Conservation (phyloP, 2,888 invertebrate genomes). For the Erannis defoliaria region DNA sequence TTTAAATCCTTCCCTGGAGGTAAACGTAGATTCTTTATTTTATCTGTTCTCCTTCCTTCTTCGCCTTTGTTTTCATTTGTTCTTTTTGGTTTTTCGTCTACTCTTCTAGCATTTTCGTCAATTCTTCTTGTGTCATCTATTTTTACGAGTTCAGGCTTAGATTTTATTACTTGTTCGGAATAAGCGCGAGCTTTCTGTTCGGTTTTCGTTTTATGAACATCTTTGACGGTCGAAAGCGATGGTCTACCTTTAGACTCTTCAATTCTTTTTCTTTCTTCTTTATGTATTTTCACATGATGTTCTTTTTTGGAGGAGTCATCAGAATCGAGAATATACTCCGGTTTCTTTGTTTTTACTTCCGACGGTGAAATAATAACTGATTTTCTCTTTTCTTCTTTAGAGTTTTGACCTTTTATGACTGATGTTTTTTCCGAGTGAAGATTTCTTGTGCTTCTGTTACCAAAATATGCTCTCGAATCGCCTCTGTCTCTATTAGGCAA, state of each 20-base stretch:
- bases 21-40: background rate
- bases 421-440: background rate
- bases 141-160: background rate
- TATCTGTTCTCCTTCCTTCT: background rate
- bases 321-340: background rate
- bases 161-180: background rate
- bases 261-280: background rate
- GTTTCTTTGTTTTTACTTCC: conserved; percentile 1
- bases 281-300: background rate
- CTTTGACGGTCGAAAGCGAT: background rate
- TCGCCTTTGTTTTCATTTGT: background rate
- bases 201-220: background rate
- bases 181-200: background rate
- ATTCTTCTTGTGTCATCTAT: background rate
- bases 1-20: conserved; percentile 13
- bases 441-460: conserved; percentile 16
- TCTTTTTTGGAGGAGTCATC: conserved; percentile 1
- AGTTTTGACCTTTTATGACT: too few relatives aligned
- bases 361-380: background rate
- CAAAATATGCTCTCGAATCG: conserved; percentile 41
- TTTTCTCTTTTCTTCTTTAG: background rate
- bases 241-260: background rate
- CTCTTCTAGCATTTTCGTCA: background rate
- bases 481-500: conserved; percentile 53
- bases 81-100: background rate